Evolutionary conservation across 2,888 invertebrate genomes (phyloP).

Genomic region (Trissonchulus sp.): DNA sequence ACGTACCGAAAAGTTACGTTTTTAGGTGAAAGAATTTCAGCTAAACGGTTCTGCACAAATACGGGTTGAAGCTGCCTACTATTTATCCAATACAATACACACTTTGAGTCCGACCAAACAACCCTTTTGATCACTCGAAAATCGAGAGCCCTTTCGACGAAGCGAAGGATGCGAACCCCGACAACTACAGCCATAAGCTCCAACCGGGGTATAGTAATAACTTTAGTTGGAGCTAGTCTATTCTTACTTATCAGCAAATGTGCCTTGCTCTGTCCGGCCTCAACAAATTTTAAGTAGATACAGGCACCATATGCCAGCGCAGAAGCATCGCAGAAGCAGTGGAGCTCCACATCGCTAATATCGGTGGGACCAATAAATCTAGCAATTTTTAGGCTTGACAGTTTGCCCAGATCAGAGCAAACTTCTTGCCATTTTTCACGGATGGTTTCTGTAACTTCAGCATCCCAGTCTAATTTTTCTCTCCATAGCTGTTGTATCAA

Average conservation of each 20-base stretch:
- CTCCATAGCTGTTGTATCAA: background rate
- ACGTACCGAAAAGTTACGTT: background rate
- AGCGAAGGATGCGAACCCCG: background rate
- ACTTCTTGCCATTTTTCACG: background rate
- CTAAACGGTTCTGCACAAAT: background rate
- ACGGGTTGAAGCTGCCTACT: background rate
- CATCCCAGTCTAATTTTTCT: conserved; percentile 11
- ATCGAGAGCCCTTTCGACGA: too few relatives aligned
- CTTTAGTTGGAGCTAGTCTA: background rate
- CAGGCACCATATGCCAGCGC: background rate
- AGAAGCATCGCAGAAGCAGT: background rate
- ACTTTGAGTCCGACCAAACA: background rate
- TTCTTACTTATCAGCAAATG: background rate
- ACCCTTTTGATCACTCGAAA: background rate
- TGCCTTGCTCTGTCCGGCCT: background rate
- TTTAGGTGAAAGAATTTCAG: background rate
- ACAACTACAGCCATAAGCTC: background rate
- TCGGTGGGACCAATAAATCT: background rate
- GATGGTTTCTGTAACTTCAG: background rate
- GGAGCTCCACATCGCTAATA: background rate
- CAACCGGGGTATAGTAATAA: background rate
- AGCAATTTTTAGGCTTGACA: background rate
- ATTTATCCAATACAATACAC: background rate
- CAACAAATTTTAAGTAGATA: background rate
- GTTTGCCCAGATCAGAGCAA: background rate